Evolutionary conservation across 2,888 invertebrate species (phyloP), one percentile per base, ranked within the genome.

Genomic region (Hydropsyche betteni): DNA sequence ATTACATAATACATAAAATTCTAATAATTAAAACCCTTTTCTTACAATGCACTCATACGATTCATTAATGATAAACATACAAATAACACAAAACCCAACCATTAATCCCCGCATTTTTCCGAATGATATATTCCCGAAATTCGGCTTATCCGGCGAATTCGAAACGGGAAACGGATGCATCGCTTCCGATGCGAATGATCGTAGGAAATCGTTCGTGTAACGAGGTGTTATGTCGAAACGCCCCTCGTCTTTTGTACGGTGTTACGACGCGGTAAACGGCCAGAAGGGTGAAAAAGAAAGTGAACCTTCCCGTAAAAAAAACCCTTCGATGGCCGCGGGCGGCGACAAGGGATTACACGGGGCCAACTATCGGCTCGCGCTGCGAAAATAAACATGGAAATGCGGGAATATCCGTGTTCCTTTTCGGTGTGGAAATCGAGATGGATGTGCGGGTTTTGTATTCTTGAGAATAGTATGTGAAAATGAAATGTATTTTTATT

Each of bases 121-220:
- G 24, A 24, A 24, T 2, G 24, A 24, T 2, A 24, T 24, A 24
- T 24, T 24, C 24, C 2, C 24, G 1, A 2, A 24, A 24, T 24
- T 24, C 24, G 2, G 24, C 24, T 24, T 16, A 16, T 58, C 58
- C 2, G 1, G 58, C 4, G 16, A 8, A 8, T 12, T 58, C 33
- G 58, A 16, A 24, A 24, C 24, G 33, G 44, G 6, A 10, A 10
- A 10, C 44, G 10, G 10, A 44, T 44, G 44, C 44, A 44, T 44
- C 7, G 44, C 44, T 44, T 44, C 44, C 44, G 44, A 44, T 44
- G 44, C 44, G 8, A 58, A 34, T 68, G 14, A 51, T 52, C 53
- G 64, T 68, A 74, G 76, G 75, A 78, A 78, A 76, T 75, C 69
- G 68, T 75, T 78, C 75, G 76, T 78, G 75, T 76, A 76, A 78